These are phyloP conservation scores for Ophioninae sp. DNA, from an alignment of 2,888 invertebrate species.

Conservation along the genomic window DNA sequence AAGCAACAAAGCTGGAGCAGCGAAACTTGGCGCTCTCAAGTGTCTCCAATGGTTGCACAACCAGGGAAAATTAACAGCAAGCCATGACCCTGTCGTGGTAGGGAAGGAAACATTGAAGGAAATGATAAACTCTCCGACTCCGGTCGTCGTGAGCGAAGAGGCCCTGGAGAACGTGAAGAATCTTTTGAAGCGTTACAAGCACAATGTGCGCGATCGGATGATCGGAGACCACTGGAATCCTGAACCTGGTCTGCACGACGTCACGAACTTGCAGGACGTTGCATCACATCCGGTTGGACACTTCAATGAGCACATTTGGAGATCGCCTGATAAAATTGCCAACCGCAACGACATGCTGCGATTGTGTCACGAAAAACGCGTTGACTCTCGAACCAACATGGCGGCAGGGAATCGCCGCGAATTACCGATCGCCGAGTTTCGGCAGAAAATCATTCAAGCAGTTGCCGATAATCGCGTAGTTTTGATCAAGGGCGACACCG, in stretches of 20 bases:
- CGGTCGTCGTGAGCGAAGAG: constrained; percentile 77
- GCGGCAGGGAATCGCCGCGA: not conserved
- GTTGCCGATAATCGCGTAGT: constrained; percentile 82
- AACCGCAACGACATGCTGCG: not conserved
- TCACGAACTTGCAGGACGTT: constrained; percentile 7
- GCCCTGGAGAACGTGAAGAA: constrained; percentile 79
- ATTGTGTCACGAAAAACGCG: not conserved
- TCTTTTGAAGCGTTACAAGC: constrained; percentile 81
- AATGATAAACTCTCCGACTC: constrained; percentile 76
- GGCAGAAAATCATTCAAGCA: constrained; percentile 82
- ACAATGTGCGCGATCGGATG: constrained; percentile 63
- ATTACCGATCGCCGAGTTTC: constrained; percentile 68
- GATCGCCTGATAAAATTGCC: not conserved
- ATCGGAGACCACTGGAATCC: not conserved
- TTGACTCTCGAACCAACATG: not conserved
- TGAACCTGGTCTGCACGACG: not conserved
- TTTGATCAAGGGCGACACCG: constrained; percentile 87
- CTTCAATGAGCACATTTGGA: not conserved
- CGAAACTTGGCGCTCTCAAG: constrained; percentile 82
- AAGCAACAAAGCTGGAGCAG: constrained; percentile 83
- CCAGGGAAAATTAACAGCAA: constrained; percentile 80
- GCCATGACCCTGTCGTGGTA: constrained; percentile 82
- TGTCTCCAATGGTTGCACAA: constrained; percentile 83
- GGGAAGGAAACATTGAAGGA: constrained; percentile 78
- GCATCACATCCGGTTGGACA: constrained; percentile 56